Conservation (phyloP, 2,797 vertebrate genomes). For the Chiroxiphia lanceolata region DNA sequence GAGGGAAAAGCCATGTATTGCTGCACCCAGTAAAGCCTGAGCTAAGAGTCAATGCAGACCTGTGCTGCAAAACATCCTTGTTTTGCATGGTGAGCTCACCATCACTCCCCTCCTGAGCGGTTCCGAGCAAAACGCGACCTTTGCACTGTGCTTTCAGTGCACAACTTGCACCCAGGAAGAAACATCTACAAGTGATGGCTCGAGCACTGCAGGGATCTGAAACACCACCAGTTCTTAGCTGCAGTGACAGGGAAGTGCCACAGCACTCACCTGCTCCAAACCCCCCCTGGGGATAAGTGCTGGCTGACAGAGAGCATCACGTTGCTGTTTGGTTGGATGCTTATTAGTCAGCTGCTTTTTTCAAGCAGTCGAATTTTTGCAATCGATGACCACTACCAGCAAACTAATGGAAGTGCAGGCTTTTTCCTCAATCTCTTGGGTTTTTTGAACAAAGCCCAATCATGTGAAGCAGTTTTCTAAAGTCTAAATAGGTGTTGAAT, state of each 20-base stretch:
- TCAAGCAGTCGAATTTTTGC: accelerated
- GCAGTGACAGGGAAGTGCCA: background rate
- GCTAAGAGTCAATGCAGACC: background rate
- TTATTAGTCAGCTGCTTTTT: background rate
- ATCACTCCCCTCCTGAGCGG: background rate
- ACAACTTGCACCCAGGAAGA: background rate
- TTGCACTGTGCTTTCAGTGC: background rate
- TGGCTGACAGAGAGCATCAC: accelerated
- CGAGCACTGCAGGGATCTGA: background rate
- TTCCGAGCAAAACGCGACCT: background rate
- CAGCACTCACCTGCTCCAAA: background rate
- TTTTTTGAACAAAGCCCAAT: background rate
- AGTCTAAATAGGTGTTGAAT: background rate
- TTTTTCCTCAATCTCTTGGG: background rate
- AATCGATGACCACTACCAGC: background rate
- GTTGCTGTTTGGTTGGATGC: accelerated
- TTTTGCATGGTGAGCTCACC: background rate
- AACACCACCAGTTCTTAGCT: background rate
- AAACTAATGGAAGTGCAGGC: background rate
- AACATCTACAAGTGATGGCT: background rate
- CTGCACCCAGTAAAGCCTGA: background rate
- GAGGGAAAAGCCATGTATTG: background rate
- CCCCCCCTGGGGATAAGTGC: accelerated
- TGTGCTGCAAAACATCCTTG: background rate
- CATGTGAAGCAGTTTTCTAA: background rate